Evolutionary conservation across 2,888 invertebrate genomes (phyloP).

Genomic region (Globia sparganii): DNA sequence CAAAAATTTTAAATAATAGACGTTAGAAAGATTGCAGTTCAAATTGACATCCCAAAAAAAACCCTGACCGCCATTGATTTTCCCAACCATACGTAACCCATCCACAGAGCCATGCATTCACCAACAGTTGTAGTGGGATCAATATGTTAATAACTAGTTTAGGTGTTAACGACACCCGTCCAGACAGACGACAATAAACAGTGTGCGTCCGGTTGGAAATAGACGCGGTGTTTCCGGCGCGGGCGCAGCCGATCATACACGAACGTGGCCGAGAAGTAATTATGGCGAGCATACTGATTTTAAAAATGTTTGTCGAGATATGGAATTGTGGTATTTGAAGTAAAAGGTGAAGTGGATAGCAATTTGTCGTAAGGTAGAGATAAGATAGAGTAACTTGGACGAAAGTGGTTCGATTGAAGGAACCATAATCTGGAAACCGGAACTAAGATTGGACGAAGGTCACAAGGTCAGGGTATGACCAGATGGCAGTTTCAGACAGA

Average conservation of each 20-base stretch:
- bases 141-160: conserved; percentile 81
- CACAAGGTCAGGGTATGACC: neutral
- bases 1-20: neutral
- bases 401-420: neutral
- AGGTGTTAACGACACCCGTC: conserved; percentile 85
- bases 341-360: neutral
- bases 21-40: neutral
- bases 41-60: conserved; percentile 2
- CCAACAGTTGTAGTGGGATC: conserved; percentile 67
- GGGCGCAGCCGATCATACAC: conserved; percentile 65
- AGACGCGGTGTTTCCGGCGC: conserved; percentile 86
- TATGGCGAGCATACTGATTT: conserved; percentile 60
- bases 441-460: neutral
- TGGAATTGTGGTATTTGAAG: neutral
- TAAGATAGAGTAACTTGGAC: neutral
- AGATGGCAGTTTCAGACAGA: neutral
- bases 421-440: neutral
- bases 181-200: conserved; percentile 86
- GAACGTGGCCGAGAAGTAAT: conserved; percentile 54
- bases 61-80: conserved; percentile 16
- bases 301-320: conserved; percentile 21
- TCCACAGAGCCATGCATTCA: conserved; percentile 45
- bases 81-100: conserved; percentile 51
- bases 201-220: conserved; percentile 88
- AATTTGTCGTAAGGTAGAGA: neutral